phyloP scores from a whole-genome alignment of 2,888 invertebrate species.

The Protophormia terraenovae region DNA sequence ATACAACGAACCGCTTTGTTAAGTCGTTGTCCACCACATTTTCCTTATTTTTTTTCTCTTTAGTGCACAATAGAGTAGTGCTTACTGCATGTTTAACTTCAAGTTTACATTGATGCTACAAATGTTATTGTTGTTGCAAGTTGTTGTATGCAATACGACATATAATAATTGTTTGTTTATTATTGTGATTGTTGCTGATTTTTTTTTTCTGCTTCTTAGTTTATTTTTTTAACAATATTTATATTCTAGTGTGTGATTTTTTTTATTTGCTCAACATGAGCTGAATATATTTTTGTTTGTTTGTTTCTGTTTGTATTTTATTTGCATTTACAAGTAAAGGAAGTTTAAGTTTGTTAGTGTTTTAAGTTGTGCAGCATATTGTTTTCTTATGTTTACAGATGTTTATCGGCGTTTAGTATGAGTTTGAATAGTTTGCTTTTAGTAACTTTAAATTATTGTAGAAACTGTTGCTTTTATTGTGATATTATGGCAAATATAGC shows the following conservation, averaged over 20 bases:
- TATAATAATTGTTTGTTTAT: slow-evolving; percentile 79
- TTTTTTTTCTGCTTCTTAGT: slow-evolving; percentile 33
- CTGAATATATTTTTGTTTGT: neutral
- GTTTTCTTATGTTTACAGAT: slow-evolving; percentile 58
- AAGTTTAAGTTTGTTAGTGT: slow-evolving; percentile 27
- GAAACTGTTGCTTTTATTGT: neutral
- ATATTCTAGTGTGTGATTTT: slow-evolving; percentile 26
- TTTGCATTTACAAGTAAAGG: slow-evolving; percentile 18
- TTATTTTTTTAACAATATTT: slow-evolving; percentile 50
- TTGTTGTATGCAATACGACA: slow-evolving; percentile 67
- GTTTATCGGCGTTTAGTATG: slow-evolving; percentile 63
- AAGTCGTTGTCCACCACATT: neutral
- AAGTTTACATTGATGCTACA: slow-evolving; percentile 63
- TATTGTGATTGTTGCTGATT: slow-evolving; percentile 68
- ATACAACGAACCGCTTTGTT: no score
- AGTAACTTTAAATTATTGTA: neutral
- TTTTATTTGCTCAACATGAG: slow-evolving; percentile 47
- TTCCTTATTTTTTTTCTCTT: neutral
- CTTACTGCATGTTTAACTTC: slow-evolving; percentile 49
- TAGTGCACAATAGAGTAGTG: neutral
- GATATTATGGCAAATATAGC: neutral
- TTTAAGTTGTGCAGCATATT: slow-evolving; percentile 41
- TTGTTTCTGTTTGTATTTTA: neutral
- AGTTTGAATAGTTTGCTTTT: neutral
- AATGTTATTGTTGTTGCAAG: slow-evolving; percentile 48